A percentile compares a stretch with the other conserved stretches of the same genome.
phyloP scores from a whole-genome alignment of 2,888 invertebrate genomes.

The Pseudeuparius sepicola region DNA sequence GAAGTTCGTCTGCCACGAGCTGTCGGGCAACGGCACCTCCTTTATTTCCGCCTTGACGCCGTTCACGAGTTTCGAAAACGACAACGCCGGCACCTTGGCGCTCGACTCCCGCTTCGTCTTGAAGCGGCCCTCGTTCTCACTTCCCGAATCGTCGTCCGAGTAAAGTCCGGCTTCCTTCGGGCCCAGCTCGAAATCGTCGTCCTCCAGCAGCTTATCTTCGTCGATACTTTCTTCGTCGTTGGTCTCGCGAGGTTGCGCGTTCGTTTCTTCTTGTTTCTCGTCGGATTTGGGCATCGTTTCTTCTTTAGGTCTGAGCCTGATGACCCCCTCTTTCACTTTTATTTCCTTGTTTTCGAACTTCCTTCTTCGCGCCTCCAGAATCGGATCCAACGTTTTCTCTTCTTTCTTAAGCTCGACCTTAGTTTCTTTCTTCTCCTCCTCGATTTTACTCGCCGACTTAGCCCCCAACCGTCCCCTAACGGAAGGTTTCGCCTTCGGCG shows the following conservation, averaged over 20 bases:
- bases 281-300: constrained; percentile 4
- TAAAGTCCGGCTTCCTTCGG: constrained; percentile 35
- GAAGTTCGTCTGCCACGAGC: background rate
- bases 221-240: constrained; percentile 18
- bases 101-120: constrained; percentile 24
- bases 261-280: constrained; percentile 10
- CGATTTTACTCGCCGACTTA: constrained; percentile 20
- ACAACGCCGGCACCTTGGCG: constrained; percentile 21
- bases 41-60: constrained; percentile 21
- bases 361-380: constrained; percentile 43
- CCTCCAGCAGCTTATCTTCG: constrained; percentile 26
- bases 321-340: constrained; percentile 41
- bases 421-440: constrained; percentile 17
- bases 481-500: constrained; percentile 20
- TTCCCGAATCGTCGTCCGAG: constrained; percentile 37
- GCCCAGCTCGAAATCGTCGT: constrained; percentile 28
- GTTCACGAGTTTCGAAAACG: constrained; percentile 27
- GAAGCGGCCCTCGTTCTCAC: constrained; percentile 38
- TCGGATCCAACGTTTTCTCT: constrained; percentile 34
- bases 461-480: constrained; percentile 29
- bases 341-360: constrained; percentile 45
- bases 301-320: constrained; percentile 34
- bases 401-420: constrained; percentile 18
- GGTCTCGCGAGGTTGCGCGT: background rate
- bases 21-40: constrained; percentile 16